Evolutionary conservation across 2,888 invertebrate genomes (phyloP), one percentile per base, ranked within the genome.

Genomic region (Lasioglossum marginatum): DNA sequence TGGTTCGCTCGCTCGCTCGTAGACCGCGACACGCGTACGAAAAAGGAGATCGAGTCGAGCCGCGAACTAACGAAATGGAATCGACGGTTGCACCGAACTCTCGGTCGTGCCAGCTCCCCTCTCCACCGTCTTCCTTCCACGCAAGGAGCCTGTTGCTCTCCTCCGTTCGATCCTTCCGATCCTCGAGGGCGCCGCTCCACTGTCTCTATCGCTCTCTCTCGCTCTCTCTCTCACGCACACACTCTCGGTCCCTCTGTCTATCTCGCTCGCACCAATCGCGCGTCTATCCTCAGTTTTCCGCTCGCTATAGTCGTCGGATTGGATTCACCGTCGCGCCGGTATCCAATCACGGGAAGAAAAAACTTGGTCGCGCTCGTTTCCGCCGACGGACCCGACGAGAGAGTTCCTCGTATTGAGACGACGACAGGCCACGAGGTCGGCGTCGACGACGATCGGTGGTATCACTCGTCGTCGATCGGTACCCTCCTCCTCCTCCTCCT

Each of bases 121-220:
- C 86, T 87, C 86, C 88, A 81, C 89, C 71, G 79, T 81, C 86
- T 84, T 87, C 87, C 87, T 86, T 86, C 82, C 82, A 81, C 87
- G 88, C 84, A 88, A 87, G 87, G 88, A 87, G 91, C 91, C 91
- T 91, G 91, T 91, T 91, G 91, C 91, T 91, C 91, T 87, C 87
- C 87, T 86, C 88, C 87, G 82, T 82, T 86, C 90, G 89, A 86
- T 90, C 89, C 86, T 83, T 84, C 87, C 83, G 90, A 82, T 86
- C 85, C 88, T 90, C 89, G 77, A 45, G 77, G 77, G 68, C 68
- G 77, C 77, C 68, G 68, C 68, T 52, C 37, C 63, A 27, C 63
- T 48, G 23, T 71, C 45, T 71, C 31, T 57, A 48, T 48, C 72
- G 16, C 68, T 57, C 63, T 66, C 31, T 31, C 34, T 31, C 27